Percentiles rank a stretch among this genome's conserved stretches.
Evolutionary conservation across 2,113 vertebrate genomes (phyloP).

Genomic region (Notothenia coriiceps): DNA sequence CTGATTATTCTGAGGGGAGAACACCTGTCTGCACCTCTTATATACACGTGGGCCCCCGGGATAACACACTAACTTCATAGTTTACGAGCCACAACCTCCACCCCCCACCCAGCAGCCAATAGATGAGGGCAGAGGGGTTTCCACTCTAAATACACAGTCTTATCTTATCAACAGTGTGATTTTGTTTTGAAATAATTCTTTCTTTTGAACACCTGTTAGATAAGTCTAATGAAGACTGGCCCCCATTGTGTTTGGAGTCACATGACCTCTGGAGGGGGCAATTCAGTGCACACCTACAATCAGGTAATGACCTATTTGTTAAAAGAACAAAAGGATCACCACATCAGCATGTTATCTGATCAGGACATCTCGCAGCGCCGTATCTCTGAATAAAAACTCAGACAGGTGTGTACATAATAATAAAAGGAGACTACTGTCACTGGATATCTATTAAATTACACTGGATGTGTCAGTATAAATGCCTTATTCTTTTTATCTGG

Average conservation of each 20-base stretch:
- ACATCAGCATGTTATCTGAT: constrained; percentile 73
- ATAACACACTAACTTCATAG: constrained; percentile 15
- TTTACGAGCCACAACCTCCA: constrained; percentile 70
- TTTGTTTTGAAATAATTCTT: constrained; percentile 75
- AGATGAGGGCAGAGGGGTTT: constrained; percentile 50
- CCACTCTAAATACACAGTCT: constrained; percentile 61
- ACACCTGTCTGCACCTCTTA: constrained; percentile 59
- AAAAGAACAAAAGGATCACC: constrained; percentile 77
- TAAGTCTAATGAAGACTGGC: constrained; percentile 76
- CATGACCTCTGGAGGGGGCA: constrained; percentile 68
- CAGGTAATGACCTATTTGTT: constrained; percentile 76
- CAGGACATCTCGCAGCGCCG: constrained; percentile 45
- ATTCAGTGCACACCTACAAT: constrained; percentile 66
- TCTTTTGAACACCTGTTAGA: constrained; percentile 64
- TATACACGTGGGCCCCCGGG: constrained; percentile 26
- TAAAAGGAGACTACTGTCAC: constrained; percentile 15
- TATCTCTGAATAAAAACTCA: constrained; percentile 63
- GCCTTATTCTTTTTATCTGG: background rate
- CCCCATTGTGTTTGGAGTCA: constrained; percentile 78
- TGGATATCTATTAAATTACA: background rate
- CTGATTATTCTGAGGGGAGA: constrained; percentile 13
- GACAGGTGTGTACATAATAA: constrained; percentile 25
- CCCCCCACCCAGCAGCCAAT: constrained; percentile 78
- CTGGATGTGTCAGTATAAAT: background rate
- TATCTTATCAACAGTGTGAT: constrained; percentile 79